Conservation (phyloP, 2,113 vertebrate genomes). For the Malurus alboscapulatus region DNA sequence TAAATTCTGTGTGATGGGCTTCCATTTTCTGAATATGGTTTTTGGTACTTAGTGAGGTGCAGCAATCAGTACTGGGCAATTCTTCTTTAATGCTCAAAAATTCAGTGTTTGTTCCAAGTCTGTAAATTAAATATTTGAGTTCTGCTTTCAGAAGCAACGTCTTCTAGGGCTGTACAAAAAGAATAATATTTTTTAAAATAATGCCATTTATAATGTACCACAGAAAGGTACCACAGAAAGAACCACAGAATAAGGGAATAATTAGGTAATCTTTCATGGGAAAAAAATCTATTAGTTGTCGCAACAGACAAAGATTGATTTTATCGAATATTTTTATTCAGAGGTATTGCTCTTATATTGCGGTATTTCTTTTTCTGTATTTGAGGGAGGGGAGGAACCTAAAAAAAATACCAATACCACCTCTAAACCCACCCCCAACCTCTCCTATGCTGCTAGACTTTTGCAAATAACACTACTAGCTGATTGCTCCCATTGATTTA, state of each 20-base stretch:
- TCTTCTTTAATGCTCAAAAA: not conserved
- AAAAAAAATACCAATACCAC: not conserved
- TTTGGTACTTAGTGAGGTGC: not conserved
- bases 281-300: not conserved
- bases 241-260: not conserved
- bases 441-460: not conserved
- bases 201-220: not conserved
- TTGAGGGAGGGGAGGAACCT: not conserved
- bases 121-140: not conserved
- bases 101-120: not conserved
- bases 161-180: not conserved
- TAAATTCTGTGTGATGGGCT: not conserved
- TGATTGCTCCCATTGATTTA: not conserved
- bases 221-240: no score
- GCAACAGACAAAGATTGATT: not conserved
- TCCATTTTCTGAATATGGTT: accelerated
- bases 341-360: not conserved
- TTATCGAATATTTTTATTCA: not conserved
- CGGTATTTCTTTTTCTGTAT: not conserved
- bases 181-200: not conserved
- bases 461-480: not conserved
- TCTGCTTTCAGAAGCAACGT: not conserved
- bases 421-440: accelerated
- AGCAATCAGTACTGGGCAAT: not conserved
- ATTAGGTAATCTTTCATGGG: not conserved